These are phyloP conservation scores for Cryptomyrus ogoouensis DNA, from an alignment of 2,113 vertebrate genomes.

Conservation along the genomic window DNA sequence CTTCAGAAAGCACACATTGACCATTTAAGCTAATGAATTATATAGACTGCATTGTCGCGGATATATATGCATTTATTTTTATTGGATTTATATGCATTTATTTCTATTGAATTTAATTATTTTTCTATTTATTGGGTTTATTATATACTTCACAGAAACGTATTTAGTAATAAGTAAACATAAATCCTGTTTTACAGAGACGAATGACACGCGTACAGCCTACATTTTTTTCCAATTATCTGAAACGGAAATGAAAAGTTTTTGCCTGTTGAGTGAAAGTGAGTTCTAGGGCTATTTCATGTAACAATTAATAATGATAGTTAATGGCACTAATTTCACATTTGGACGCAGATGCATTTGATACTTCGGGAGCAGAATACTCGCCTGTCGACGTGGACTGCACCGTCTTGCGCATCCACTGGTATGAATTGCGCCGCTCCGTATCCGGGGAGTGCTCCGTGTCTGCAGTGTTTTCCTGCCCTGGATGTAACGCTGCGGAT, in stretches of 20 bases:
- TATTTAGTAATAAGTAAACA: neutral
- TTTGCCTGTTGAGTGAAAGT: neutral
- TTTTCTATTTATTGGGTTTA: neutral
- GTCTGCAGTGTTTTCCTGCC: conserved; percentile 60
- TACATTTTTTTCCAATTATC: neutral
- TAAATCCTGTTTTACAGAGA: neutral
- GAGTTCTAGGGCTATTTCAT: neutral
- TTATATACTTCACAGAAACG: neutral
- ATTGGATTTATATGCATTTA: neutral
- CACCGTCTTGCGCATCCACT: conserved; percentile 86
- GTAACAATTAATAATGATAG: neutral
- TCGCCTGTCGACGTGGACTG: conserved; percentile 82
- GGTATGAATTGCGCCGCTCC: conserved; percentile 76
- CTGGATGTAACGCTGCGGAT: conserved; percentile 61
- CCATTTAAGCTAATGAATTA: neutral
- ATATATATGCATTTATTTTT: neutral
- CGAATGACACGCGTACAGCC: neutral
- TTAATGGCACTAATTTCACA: neutral
- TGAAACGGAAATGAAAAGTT: neutral
- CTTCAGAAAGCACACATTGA: neutral
- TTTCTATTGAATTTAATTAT: neutral
- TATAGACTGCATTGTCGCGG: neutral
- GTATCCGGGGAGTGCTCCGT: conserved; percentile 67
- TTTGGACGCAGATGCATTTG: neutral
- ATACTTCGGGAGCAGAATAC: conserved; percentile 21